Evolutionary conservation across 1,140 invertebrate genomes (phyloP), one percentile per base, ranked within the genome.

Genomic region (Heliconius congener): DNA sequence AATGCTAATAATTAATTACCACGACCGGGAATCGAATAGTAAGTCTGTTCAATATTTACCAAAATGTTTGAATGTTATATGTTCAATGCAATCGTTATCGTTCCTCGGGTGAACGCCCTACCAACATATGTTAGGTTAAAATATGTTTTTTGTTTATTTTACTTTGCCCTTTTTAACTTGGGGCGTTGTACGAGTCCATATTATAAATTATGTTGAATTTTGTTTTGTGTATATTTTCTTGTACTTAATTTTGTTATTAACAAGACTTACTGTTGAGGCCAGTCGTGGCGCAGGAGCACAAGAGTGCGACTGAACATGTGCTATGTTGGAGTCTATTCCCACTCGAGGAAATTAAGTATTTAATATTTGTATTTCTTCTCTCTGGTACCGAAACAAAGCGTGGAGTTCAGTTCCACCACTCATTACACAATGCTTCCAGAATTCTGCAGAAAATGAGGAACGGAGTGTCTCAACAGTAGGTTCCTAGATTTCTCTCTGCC

Each of bases 51-150:
- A 60, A 60, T 66, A 3, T 66, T 30, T 66, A 66, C 11, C 0
- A 30, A 30, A 30, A 9, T 3, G 1, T 23, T 23, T 60, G 57
- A 60, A 23, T 60, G 23, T 60, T 60, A 19, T 27, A 19, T 60
- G 55, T 9, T n/a, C 57, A n/a, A 0, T 13, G 27, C 23, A 30
- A 30, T 8, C 55, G 60, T 66, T 66, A 66, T 66, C 60, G 60
- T 66, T 66, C 60, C 60, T 66, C 60, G 60, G 60, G 60, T 66
- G 23, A 66, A 66, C 27, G 60, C 27, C 60, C 60, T 66, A 72
- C 52, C 1, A 27, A n/a, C 39, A 50, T 50, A 8, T 50, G 72
- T 18, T 18, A 11, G 11, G 1, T 13, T 30, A 27, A 66, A 30
- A 30, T 30, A 30, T 23, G n/a, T 23, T 66, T 66, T 27, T 66